Conservation (phyloP, 2,113 vertebrate species). For the Strix aluco region DNA sequence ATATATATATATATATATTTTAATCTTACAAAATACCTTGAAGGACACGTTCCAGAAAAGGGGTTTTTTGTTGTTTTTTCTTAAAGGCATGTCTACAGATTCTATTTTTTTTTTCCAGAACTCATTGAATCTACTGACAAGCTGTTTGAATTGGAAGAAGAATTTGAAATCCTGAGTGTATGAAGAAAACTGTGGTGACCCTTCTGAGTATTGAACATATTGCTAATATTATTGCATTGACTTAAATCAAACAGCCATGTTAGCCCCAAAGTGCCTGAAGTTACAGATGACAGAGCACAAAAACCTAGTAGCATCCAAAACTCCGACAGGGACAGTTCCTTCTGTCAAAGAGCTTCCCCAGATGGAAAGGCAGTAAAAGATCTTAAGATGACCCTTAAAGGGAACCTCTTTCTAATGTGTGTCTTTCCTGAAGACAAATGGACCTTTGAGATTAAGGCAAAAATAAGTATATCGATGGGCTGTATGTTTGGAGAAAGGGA, state of each 20-base stretch:
- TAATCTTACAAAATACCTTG: neutral
- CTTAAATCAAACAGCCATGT: constrained; percentile 70
- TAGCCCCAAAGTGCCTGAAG: constrained; percentile 82
- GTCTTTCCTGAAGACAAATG: constrained; percentile 18
- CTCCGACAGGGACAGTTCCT: constrained; percentile 35
- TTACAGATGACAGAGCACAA: constrained; percentile 66
- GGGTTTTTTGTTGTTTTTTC: neutral
- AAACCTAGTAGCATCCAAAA: constrained; percentile 50
- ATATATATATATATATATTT: neutral
- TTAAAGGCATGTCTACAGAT: neutral
- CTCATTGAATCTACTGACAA: constrained; percentile 89
- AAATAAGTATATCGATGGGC: neutral
- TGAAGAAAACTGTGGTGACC: constrained; percentile 64
- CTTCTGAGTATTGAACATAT: constrained; percentile 44
- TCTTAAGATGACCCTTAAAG: neutral
- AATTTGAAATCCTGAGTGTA: constrained; percentile 89
- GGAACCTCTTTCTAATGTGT: neutral
- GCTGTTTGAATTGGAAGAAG: constrained; percentile 86
- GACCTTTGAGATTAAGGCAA: constrained; percentile 10
- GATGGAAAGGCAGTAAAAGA: constrained; percentile 34
- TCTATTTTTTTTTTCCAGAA: constrained; percentile 67
- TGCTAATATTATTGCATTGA: constrained; percentile 60
- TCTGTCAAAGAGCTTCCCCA: constrained; percentile 13
- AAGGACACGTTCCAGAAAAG: neutral
- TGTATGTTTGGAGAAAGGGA: constrained; percentile 19